Conservation (phyloP, 2,888 invertebrate species). For the Synergus japonicus region DNA sequence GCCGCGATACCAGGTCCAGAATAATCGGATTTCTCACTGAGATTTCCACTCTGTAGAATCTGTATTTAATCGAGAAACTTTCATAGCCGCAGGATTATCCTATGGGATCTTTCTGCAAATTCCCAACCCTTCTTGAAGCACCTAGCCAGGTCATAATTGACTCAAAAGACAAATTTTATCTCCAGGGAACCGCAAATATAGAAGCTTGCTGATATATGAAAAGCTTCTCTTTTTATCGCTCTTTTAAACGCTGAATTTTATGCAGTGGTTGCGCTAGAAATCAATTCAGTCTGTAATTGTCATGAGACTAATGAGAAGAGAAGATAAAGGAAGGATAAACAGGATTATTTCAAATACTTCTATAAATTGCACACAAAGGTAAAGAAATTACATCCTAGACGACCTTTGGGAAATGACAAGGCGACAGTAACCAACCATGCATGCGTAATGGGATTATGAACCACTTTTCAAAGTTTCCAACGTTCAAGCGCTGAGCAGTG, state of each 20-base stretch:
- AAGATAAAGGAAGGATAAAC: slow-evolving; percentile 1
- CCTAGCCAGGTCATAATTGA: not conserved
- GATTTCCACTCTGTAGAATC: not conserved
- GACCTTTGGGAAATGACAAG: slow-evolving; percentile 39
- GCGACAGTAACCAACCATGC: slow-evolving; percentile 37
- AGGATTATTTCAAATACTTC: slow-evolving; percentile 24
- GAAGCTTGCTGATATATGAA: not conserved
- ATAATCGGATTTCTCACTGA: not conserved
- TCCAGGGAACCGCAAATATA: not conserved
- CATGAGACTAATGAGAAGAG: not conserved
- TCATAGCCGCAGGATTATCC: not conserved
- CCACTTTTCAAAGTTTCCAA: slow-evolving; percentile 39
- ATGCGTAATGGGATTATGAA: slow-evolving; percentile 37
- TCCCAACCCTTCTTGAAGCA: not conserved
- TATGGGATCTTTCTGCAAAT: not conserved
- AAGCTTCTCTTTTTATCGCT: not conserved
- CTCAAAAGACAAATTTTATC: not conserved
- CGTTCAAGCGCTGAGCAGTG: slow-evolving; percentile 34
- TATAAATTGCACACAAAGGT: slow-evolving; percentile 38
- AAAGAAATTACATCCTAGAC: slow-evolving; percentile 58
- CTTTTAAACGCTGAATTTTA: no score
- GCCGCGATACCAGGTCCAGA: not conserved
- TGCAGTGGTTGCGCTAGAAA: not conserved
- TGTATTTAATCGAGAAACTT: slow-evolving; percentile 12
- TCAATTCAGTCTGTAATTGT: slow-evolving; percentile 6